Evolutionary conservation across 2,113 vertebrate species (phyloP), one percentile per base, ranked within the genome.

Genomic region (Neogobius melanostomus): DNA sequence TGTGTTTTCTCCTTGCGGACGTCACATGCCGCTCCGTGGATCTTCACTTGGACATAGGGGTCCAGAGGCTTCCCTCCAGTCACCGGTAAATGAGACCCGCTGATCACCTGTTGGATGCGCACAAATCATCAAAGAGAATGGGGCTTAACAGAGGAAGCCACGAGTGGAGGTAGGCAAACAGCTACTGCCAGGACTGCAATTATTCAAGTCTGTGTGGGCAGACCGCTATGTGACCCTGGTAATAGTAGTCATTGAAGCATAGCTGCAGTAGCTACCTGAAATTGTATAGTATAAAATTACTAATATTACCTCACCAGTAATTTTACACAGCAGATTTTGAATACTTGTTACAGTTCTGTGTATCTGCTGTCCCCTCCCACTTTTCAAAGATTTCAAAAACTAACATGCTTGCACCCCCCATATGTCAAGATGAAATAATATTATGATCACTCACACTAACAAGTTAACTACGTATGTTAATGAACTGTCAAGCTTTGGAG

Each of bases 1-100:
- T 82, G 84, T 21, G 94, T 95, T 83, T 84, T 93, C 42, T 83
- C 92, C 68, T 72, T 94, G 0, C 11, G 0, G 15, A 80, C 84
- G 72, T 97, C 95, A 1, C 85, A 85, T 15, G 91, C 70, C 71
- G 92, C 90, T 12, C 96, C 95, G 0, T 92, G 86, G 45, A 95
- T 91, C 85, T 96, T 94, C 78, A 96, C 85, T 12, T 84, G 84
- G 56, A 96, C 95, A 48, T 90, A 69, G 2, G 89, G 87, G 65
- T 95, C 90, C 64, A 92, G 77, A 72, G 86, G 85, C 82, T 92
- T 95, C 16, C 84, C 86, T 48, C 79, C 90, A 10, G 72, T 74
- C 6, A 72, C 6, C 48, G 83, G 92, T 81, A 76, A 88, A 82
- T 86, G 94, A 90, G 82, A 95, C 61, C 95, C 96, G 68, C 94